phyloP scores from a whole-genome alignment of 2,797 vertebrate genomes.

The Limnodromus scolopaceus region DNA sequence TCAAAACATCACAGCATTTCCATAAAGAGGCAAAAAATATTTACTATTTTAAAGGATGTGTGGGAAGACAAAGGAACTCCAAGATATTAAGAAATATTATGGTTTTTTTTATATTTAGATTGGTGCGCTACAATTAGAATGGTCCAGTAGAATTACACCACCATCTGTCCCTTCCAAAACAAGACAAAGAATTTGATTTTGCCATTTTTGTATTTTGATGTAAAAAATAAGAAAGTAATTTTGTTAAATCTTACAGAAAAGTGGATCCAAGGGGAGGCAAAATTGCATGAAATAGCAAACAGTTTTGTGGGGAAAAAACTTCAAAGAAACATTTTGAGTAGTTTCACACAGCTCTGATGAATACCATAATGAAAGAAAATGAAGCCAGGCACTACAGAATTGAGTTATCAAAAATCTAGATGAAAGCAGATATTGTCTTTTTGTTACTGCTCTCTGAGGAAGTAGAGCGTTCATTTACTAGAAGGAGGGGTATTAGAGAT shows the following conservation, averaged over 20 bases:
- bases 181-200: not conserved
- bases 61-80: not conserved
- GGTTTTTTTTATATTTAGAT: not conserved
- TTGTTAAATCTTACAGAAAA: slow-evolving; percentile 5
- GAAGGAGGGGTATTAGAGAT: not conserved
- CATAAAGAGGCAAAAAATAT: not conserved
- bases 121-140: not conserved
- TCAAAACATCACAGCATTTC: not conserved
- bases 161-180: not conserved
- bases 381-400: not conserved
- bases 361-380: slow-evolving; percentile 56
- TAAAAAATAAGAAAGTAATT: slow-evolving; percentile 12
- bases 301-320: not conserved
- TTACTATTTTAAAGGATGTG: not conserved
- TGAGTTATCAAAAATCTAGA: not conserved
- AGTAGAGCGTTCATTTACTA: not conserved
- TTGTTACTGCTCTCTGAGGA: not conserved
- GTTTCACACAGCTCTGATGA: slow-evolving; percentile 27
- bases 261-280: not conserved
- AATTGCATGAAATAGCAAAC: slow-evolving; percentile 12
- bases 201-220: not conserved
- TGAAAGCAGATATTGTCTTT: not conserved
- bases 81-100: not conserved
- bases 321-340: slow-evolving; percentile 12
- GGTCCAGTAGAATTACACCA: not conserved